A percentile compares a stretch with the other conserved stretches of the same genome.
phyloP scores from a whole-genome alignment of 1,140 invertebrate species.

The Orchesella cincta region DNA sequence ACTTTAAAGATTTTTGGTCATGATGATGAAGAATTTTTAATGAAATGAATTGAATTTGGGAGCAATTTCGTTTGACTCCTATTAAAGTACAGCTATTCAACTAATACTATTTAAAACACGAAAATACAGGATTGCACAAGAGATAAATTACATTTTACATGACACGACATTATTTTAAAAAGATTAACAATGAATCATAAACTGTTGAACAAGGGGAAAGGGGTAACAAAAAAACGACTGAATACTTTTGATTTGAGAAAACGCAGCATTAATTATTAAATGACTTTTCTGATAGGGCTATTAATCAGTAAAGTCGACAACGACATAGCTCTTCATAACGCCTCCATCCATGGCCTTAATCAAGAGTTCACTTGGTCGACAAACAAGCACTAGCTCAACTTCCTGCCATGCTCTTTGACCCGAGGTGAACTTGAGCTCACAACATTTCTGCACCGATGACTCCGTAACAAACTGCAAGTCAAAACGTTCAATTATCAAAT shows the following conservation, averaged over 20 bases:
- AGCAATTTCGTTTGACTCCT: too few species aligned
- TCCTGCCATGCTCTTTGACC: constrained; percentile 46
- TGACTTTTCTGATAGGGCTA: constrained; percentile 3
- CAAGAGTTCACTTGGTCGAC: constrained; percentile 44
- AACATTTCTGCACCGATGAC: constrained; percentile 46
- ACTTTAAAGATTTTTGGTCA: too few species aligned
- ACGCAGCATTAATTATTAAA: too few species aligned
- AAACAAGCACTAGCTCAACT: constrained; percentile 42
- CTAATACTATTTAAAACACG: neutral
- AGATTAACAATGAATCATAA: constrained; percentile 15
- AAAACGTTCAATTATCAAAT: constrained; percentile 23
- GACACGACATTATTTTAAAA: neutral
- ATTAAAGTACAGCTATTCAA: constrained; percentile 2
- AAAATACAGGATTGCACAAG: neutral
- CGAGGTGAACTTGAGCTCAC: constrained; percentile 45
- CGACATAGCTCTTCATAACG: constrained; percentile 41
- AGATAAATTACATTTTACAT: constrained; percentile 17
- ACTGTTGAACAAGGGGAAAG: neutral
- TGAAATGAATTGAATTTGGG: too few species aligned
- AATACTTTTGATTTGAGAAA: neutral
- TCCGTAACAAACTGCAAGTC: constrained; percentile 46
- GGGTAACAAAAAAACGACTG: constrained; percentile 9
- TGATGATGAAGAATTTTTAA: too few species aligned
- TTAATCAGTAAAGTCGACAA: constrained; percentile 44
- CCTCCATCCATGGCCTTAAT: constrained; percentile 42